Conservation (phyloP, 2,888 invertebrate species). For the Vandiemenella viatica region DNA sequence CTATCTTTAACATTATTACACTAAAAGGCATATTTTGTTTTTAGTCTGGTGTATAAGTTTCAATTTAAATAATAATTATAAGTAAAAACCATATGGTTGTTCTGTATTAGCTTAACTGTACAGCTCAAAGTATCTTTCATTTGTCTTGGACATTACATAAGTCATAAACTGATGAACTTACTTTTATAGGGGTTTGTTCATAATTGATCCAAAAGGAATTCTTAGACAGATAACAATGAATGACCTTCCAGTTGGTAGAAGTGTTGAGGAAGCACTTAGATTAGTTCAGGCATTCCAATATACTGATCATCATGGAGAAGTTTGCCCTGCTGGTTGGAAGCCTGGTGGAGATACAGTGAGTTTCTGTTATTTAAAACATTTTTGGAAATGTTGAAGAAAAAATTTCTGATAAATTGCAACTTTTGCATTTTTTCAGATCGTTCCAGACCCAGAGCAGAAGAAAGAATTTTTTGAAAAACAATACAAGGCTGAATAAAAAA, state of each 20-base stretch:
- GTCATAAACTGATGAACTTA: too few species aligned
- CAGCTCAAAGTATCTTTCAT: too few species aligned
- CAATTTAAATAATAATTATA: too few species aligned
- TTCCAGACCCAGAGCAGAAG: constrained; percentile 65
- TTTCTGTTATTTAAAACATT: constrained; percentile 14
- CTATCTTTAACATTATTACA: too few species aligned
- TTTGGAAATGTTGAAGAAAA: too few species aligned
- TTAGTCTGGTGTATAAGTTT: too few species aligned
- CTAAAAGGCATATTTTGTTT: too few species aligned
- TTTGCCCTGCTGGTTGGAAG: constrained; percentile 91
- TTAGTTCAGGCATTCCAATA: constrained; percentile 92
- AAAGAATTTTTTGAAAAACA: constrained; percentile 49
- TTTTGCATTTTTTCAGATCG: constrained; percentile 56
- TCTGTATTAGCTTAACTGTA: too few species aligned
- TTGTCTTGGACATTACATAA: too few species aligned
- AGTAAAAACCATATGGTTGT: too few species aligned
- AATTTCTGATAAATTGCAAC: too few species aligned
- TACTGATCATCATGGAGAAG: constrained; percentile 82
- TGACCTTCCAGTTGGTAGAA: constrained; percentile 83
- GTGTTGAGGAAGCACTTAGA: constrained; percentile 85
- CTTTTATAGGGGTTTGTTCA: constrained; percentile 65
- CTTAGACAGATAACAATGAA: constrained; percentile 93
- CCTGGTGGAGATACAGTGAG: constrained; percentile 82
- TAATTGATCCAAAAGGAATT: constrained; percentile 77
- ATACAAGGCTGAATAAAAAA: constrained; percentile 1